Percentiles rank a stretch among this genome's conserved stretches.
phyloP scores from a whole-genome alignment of 2,797 vertebrate species.

The Sebastes vulpes region DNA sequence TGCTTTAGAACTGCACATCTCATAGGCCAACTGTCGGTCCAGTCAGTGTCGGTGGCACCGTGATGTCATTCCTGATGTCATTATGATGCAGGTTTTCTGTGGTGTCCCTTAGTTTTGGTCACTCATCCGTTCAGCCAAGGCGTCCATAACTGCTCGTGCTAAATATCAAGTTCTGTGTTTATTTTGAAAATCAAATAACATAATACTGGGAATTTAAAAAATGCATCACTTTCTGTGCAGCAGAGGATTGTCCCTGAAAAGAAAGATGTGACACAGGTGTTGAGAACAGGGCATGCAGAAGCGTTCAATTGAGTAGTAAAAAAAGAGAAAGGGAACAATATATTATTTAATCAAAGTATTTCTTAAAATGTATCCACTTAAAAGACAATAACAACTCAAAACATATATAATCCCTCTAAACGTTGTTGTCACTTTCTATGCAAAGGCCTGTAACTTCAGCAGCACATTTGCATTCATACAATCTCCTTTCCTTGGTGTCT shows the following conservation, averaged over 20 bases:
- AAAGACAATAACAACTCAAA: not conserved
- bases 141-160: too few relatives aligned
- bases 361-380: not conserved
- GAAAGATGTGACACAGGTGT: too few relatives aligned
- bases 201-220: not conserved
- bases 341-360: not conserved
- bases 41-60: not conserved
- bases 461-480: slow-evolving; percentile 38
- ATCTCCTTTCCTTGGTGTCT: slow-evolving; percentile 1
- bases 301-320: not conserved
- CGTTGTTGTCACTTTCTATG: not conserved
- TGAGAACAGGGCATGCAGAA: not conserved
- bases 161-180: not conserved
- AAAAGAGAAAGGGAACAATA: not conserved
- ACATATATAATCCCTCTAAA: not conserved
- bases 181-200: not conserved
- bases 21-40: too few relatives aligned
- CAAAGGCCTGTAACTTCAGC: slow-evolving; percentile 1
- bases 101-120: not conserved
- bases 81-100: not conserved
- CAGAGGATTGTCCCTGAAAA: not conserved
- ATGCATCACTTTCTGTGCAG: not conserved
- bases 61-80: not conserved
- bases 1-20: not conserved
- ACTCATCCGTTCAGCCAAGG: not conserved